Conservation (phyloP, 2,888 invertebrate species). For the Dermolepida albohirtum region DNA sequence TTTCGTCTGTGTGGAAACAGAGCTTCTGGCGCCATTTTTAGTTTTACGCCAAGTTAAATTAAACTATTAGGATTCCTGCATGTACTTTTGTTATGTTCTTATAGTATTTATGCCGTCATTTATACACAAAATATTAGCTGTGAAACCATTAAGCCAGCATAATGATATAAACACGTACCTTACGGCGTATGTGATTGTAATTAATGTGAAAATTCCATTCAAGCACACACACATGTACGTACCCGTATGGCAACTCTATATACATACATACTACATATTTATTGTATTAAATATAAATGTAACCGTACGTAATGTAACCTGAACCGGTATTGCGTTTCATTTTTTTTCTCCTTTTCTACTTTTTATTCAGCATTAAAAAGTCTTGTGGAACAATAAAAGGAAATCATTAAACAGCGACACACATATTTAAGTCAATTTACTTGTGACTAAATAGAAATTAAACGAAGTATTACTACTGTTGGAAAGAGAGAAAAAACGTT, state of each 20-base stretch:
- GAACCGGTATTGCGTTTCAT: constrained; percentile 23
- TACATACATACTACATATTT: constrained; percentile 11
- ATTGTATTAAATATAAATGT: constrained; percentile 10
- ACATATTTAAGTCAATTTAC: constrained; percentile 36
- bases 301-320: not conserved
- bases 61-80: no score
- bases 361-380: constrained; percentile 11
- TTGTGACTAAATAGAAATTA: constrained; percentile 35
- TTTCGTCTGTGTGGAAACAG: no score
- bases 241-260: not conserved
- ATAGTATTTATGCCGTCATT: no score
- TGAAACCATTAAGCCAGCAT: no score
- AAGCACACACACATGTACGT: not conserved
- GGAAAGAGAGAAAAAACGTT: not conserved
- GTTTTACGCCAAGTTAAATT: no score
- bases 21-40: no score
- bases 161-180: no score
- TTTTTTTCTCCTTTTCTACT: constrained; percentile 3
- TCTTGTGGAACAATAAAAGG: constrained; percentile 34
- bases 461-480: constrained; percentile 19
- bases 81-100: no score
- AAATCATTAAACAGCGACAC: constrained; percentile 36
- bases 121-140: no score
- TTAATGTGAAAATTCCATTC: constrained; percentile 26
- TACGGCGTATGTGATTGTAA: constrained; percentile 15